Base-by-base conservation (phyloP, 1,140 invertebrate species). In the Acromyrmex heyeri region DNA sequence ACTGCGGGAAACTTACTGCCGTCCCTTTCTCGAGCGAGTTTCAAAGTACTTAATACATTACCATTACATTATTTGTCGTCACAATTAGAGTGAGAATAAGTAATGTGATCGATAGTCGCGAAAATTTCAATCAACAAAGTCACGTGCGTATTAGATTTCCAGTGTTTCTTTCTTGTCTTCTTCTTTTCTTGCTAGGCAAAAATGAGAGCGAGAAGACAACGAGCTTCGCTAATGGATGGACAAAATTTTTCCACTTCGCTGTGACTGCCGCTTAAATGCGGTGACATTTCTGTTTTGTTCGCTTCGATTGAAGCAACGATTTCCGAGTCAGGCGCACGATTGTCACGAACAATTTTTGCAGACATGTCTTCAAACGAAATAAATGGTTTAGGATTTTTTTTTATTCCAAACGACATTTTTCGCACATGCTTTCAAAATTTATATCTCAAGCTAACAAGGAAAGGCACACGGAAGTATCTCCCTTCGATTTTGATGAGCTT, bases 11-110 rank as follows among this genome's bases (percentile, higher is more conserved):
- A 61, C 64, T 76, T 64, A 55, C 50, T 70, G 48, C 10, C 16
- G 1, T 69, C n/a, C 34, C 73, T 79, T 53, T 27, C 55, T 24
- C 34, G 27, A 1, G 21, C 27, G 53, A 86, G 79, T 89, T 89
- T 85, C 62, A 12, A 76, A 64, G 61, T 85, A 83, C 69, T 91
- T 91, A 90, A 91, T 91, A 91, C 85, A 85, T 91, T 86, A 88
- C 30, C 79, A 34, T 77, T 91, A 88, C 88, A 86, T 91, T 90
- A 91, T 86, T 92, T 86, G 78, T 89, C 86, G 67, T 59, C 72
- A 87, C 88, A 92, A 92, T 92, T 93, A 93, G 79, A 81, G 73
- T 67, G 57, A 55, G 88, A 88, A 87, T 92, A 92, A 93, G 78
- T 90, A 88, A 91, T 87, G 81, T 65, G 50, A 44, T 30, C n/a